phyloP scores from a whole-genome alignment of 2,797 vertebrate species.

The Alosa sapidissima region DNA sequence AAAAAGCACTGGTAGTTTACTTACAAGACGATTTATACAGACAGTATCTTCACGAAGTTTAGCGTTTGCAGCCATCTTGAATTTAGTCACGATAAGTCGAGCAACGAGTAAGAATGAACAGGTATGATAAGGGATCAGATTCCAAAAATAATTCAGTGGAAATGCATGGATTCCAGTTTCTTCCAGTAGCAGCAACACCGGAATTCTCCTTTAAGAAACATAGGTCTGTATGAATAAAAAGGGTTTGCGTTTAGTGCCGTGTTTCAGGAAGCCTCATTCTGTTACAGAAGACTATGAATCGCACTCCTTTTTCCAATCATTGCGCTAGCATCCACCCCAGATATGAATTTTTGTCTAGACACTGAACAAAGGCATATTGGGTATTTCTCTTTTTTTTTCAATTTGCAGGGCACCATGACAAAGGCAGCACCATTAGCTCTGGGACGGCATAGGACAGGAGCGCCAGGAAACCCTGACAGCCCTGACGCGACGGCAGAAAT shows the following conservation, averaged over 20 bases:
- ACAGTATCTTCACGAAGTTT: too few species aligned
- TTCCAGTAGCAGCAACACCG: too few species aligned
- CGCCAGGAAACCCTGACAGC: background rate
- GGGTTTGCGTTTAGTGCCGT: background rate
- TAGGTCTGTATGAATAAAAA: background rate
- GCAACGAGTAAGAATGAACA: too few species aligned
- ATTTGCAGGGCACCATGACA: background rate
- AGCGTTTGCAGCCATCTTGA: too few species aligned
- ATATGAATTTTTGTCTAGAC: conserved; percentile 5
- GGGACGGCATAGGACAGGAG: background rate
- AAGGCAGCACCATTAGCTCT: background rate
- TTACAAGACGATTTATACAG: too few species aligned
- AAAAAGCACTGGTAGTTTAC: too few species aligned
- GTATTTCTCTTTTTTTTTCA: background rate
- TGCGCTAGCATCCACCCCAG: background rate
- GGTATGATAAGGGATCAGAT: too few species aligned
- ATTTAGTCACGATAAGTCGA: too few species aligned
- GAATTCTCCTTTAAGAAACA: too few species aligned
- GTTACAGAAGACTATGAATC: background rate
- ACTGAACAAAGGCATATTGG: conserved; percentile 7
- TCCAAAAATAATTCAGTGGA: too few species aligned
- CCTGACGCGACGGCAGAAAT: background rate
- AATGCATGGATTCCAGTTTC: too few species aligned
- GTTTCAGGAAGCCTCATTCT: background rate
- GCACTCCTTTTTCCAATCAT: background rate